A percentile compares a stretch with the other conserved stretches of the same genome.
phyloP scores from a whole-genome alignment of 2,797 vertebrate species.

The Menidia menidia region DNA sequence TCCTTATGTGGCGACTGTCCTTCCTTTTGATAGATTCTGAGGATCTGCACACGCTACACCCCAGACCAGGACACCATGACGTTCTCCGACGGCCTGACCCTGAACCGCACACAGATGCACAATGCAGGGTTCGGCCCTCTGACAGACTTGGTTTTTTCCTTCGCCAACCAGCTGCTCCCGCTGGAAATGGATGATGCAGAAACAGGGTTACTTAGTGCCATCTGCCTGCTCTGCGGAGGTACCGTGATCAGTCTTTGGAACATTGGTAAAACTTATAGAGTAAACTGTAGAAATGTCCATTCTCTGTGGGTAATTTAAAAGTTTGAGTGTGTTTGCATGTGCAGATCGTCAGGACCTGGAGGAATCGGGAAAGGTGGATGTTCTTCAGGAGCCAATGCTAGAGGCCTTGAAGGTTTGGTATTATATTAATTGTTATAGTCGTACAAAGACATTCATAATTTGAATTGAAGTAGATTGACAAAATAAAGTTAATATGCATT shows the following conservation, averaged over 20 bases:
- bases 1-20: not conserved
- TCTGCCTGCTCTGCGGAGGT: slow-evolving; percentile 98
- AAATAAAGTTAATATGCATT: too few relatives aligned
- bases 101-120: slow-evolving; percentile 99
- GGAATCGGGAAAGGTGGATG: slow-evolving; percentile 91
- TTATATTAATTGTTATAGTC: not conserved
- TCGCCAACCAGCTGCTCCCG: slow-evolving; percentile 94
- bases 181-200: slow-evolving; percentile 96
- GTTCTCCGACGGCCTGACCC: slow-evolving; percentile 95
- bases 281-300: not conserved
- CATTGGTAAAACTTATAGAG: not conserved
- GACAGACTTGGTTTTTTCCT: slow-evolving; percentile 96
- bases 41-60: slow-evolving; percentile 98
- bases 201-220: slow-evolving; percentile 94
- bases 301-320: not conserved
- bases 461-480: too few relatives aligned
- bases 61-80: slow-evolving; percentile 99
- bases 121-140: slow-evolving; percentile 96
- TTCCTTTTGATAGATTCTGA: slow-evolving; percentile 85
- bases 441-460: too few relatives aligned
- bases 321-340: slow-evolving; percentile 13
- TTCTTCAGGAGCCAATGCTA: slow-evolving; percentile 93
- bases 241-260: slow-evolving; percentile 20
- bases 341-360: slow-evolving; percentile 96
- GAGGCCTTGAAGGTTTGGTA: slow-evolving; percentile 89